These are phyloP conservation scores for Arrhamphus sclerolepis DNA, from an alignment of 2,797 vertebrate genomes.

Conservation along the genomic window DNA sequence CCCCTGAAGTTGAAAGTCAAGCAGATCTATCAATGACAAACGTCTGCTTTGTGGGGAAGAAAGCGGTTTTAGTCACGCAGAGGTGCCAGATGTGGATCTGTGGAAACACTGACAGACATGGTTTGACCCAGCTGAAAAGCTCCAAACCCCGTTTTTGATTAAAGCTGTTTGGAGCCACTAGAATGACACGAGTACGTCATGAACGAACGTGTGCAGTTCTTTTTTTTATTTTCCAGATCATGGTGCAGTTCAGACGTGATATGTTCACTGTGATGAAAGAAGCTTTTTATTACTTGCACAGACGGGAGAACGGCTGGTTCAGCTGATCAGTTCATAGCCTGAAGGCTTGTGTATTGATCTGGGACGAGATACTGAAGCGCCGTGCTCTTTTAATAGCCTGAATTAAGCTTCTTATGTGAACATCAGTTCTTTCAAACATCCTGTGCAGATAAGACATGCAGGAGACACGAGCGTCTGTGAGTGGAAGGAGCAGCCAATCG, in stretches of 20 bases:
- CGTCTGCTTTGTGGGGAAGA: no score
- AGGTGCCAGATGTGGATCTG: no score
- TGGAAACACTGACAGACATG: not conserved
- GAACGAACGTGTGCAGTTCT: constrained; percentile 15
- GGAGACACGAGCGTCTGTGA: not conserved
- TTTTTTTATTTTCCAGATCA: constrained; percentile 5
- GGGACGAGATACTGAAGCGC: constrained; percentile 3
- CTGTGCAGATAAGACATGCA: not conserved
- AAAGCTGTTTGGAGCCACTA: not conserved
- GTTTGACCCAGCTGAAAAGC: constrained; percentile 16
- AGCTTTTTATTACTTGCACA: constrained; percentile 10
- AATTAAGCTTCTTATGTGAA: constrained; percentile 24
- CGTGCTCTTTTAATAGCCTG: constrained; percentile 26
- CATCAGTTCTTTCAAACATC: constrained; percentile 18
- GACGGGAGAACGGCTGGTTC: constrained; percentile 7
- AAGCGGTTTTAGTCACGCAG: no score
- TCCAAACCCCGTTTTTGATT: constrained; percentile 1
- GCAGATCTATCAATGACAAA: no score
- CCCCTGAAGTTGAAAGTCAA: no score
- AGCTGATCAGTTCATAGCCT: constrained; percentile 14
- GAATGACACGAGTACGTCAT: constrained; percentile 27
- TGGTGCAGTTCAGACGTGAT: constrained; percentile 25
- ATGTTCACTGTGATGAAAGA: constrained; percentile 31
- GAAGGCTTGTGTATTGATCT: constrained; percentile 39
- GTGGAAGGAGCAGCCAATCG: not conserved